Conservation (phyloP, 2,888 invertebrate species). For the Drosophila setosimentum region DNA sequence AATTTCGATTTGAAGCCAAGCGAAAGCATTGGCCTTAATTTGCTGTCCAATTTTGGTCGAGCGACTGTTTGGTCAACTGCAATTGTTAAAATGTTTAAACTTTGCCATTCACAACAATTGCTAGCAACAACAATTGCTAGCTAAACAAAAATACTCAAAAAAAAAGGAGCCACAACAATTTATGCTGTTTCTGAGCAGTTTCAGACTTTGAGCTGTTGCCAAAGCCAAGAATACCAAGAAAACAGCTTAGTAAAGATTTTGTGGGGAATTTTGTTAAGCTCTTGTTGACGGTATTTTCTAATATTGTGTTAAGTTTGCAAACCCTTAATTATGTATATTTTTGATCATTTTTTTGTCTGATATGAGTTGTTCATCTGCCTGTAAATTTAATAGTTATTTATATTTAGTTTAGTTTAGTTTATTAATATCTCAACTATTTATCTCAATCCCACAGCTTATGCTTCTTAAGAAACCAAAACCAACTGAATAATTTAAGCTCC, state of each 20-base stretch:
- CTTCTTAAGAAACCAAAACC: neutral
- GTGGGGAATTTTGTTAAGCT: neutral
- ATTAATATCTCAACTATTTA: too few relatives aligned
- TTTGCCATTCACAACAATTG: slow-evolving; percentile 68
- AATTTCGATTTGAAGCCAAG: slow-evolving; percentile 24
- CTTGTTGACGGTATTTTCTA: neutral
- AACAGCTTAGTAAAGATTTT: neutral
- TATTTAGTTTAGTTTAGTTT: too few relatives aligned
- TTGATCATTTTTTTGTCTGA: too few relatives aligned
- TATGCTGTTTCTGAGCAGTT: neutral
- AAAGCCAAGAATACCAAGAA: neutral
- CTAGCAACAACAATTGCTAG: neutral
- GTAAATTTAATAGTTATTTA: too few relatives aligned
- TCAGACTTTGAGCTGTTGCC: slow-evolving; percentile 2
- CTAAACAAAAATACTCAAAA: slow-evolving; percentile 1
- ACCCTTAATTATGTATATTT: neutral
- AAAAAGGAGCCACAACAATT: neutral
- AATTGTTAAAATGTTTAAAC: slow-evolving; percentile 62
- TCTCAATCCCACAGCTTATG: too few relatives aligned
- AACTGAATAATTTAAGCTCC: neutral
- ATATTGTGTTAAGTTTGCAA: neutral
- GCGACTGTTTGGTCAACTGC: slow-evolving; percentile 27
- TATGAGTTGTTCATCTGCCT: too few relatives aligned
- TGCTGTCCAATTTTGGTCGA: slow-evolving; percentile 35
- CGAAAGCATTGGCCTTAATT: slow-evolving; percentile 69